A percentile compares a stretch with the other conserved stretches of the same genome.
Conservation (phyloP, 2,113 vertebrate species). For the Antennarius striatus region DNA sequence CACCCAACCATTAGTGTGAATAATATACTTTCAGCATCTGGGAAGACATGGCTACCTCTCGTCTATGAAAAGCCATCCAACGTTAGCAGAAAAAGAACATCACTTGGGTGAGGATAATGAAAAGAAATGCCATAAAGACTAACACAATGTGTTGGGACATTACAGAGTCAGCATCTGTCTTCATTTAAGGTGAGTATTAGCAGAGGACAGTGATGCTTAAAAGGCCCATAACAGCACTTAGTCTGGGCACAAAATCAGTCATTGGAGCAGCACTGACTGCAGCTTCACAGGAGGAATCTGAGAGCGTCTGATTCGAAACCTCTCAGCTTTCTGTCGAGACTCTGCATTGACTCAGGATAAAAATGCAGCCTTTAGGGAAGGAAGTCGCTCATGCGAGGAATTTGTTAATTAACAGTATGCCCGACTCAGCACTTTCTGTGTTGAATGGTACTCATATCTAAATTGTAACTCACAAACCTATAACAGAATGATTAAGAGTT, state of each 20-base stretch:
- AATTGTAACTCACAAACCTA: constrained; percentile 63
- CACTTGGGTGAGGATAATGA: constrained; percentile 46
- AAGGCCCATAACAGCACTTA: constrained; percentile 37
- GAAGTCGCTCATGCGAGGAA: constrained; percentile 62
- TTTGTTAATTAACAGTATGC: constrained; percentile 72
- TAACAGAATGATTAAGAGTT: constrained; percentile 54
- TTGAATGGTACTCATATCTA: constrained; percentile 62
- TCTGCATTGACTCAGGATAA: constrained; percentile 46
- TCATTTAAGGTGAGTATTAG: constrained; percentile 37
- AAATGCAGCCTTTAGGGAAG: constrained; percentile 63
- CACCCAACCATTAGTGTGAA: constrained; percentile 38
- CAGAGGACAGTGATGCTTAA: constrained; percentile 38
- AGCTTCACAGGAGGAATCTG: constrained; percentile 39
- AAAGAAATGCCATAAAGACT: constrained; percentile 19
- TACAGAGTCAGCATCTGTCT: constrained; percentile 5
- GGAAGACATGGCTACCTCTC: constrained; percentile 13
- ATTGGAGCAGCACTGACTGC: constrained; percentile 35
- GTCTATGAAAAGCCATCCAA: constrained; percentile 7
- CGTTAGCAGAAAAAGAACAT: constrained; percentile 23
- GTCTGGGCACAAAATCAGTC: constrained; percentile 41
- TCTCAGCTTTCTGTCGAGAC: constrained; percentile 37
- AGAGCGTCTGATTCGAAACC: constrained; percentile 45
- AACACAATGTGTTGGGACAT: constrained; percentile 20
- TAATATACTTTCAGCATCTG: constrained; percentile 30
- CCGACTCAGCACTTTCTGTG: constrained; percentile 54